Base-by-base conservation (phyloP, 2,888 invertebrate species). In the Hirtodrosophila duncani region DNA sequence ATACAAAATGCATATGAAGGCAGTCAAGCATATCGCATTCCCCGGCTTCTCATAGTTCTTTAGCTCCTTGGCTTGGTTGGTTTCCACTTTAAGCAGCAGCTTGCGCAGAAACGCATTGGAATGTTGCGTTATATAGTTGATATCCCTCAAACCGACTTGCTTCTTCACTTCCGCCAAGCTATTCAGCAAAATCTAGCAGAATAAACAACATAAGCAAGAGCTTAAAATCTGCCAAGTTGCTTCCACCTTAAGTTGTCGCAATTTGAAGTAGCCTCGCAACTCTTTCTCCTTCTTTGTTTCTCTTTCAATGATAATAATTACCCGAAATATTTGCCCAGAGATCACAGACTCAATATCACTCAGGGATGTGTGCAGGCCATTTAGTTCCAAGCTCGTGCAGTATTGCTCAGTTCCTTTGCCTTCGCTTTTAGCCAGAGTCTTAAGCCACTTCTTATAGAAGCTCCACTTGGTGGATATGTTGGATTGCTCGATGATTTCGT, bases 361-460 rank as follows among this genome's bases (percentile, higher is more conserved):
- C 48, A 96, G 86, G 33, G 94, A 90, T 64, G 91, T 92, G 70
- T 91, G 90, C 62, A 96, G 89, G 3, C 91, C 91, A 57, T 89
- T 88, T 3, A 94, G 86, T 77, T 91, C 91, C 2, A 69, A 68
- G 10, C 5, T 91, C 89, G 66, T 90, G 87, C 34, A 89, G 0
- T 10, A 18, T 84, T 52, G 90, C 88, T 77, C 92, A 89, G 82
- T 90, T 88, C 20, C 89, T 85, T 18, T 89, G 82, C 20, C 89
- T 85, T 18, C 89, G 82, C 91, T 91, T 61, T 91, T 91, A 44
- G 90, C 88, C 18, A 93, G 89, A 18, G 91, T 90, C 65, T 91
- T 91, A 0, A 96, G 88, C 81, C 91, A 91, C 85, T 93, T 91
- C 80, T 92, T 91, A 81, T 95, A 97, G 17, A 91, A 88, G 41